Base-by-base conservation (phyloP, 2,113 vertebrate species). In the Sapajus apella region DNA sequence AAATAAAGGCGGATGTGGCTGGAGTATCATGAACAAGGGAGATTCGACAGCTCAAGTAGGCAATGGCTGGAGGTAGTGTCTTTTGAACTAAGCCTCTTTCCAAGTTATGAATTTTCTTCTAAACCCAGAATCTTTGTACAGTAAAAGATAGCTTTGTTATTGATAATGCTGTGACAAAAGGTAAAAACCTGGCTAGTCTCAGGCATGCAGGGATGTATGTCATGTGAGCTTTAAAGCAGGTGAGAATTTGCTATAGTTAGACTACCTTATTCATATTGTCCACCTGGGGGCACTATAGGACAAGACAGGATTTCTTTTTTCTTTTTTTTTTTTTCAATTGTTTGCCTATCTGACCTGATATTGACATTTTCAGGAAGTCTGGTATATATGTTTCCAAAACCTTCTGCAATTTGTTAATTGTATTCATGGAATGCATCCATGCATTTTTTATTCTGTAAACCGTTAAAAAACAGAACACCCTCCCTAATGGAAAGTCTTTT, bases 221-320 rank as follows among this genome's bases (percentile, higher is more conserved):
- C 52, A 13, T 10, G 10, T 73, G 30, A 91, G 11, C 70, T 96
- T 94, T 55, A 16, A 95, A 89, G 58, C 43, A 37, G 23, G 2
- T 73, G 40, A 79, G 20, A 85, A 77, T 6, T 68, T 88, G 20
- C 25, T 52, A 0, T 23, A 5, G 32, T 58, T 16, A 43, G 16
- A 20, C 5, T 8, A 3, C 9, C 8, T 87, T 80, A 52, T 72
- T 91, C 55, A 32, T 18, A 52, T 55, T 27, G 20, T 2, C 97
- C 98, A 97, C 75, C 17, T 81, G 97, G 82, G 95, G 97, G 97
- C 97, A 95, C 96, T 94, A 68, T 95, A 97, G 85, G 93, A 97
- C 93, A 96, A 90, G 87, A 45, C 35, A 97, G 81, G 20, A 21
- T 35, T 32, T 64, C 30, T 64, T 64, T 64, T 30, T 64, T 14